Evolutionary conservation across 92 coral and sea anemone species (phyloP).

Genomic region (Ricordea florida): DNA sequence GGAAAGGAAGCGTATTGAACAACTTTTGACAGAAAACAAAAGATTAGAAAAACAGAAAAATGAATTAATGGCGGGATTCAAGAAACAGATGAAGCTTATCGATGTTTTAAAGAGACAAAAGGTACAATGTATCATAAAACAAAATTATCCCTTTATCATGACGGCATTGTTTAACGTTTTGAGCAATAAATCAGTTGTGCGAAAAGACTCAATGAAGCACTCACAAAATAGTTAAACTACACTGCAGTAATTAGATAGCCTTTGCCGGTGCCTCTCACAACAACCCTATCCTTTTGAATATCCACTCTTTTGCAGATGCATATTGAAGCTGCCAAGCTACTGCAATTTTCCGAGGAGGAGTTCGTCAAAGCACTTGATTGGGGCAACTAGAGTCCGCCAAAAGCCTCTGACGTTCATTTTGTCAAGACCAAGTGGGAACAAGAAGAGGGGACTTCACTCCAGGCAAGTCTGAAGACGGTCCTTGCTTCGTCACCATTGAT

Average conservation of each 20-base stretch:
- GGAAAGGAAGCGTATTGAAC: slow-evolving; percentile 86
- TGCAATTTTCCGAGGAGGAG: slow-evolving; percentile 96
- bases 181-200: too few relatives aligned
- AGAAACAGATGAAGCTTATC: slow-evolving; percentile 98
- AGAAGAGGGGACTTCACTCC: too few relatives aligned
- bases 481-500: too few relatives aligned
- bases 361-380: slow-evolving; percentile 98
- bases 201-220: neutral
- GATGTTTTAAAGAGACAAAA: slow-evolving; percentile 95
- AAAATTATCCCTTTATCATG: too few relatives aligned
- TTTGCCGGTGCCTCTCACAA: too few relatives aligned
- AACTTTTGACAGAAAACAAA: slow-evolving; percentile 90
- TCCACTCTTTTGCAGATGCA: slow-evolving; percentile 75
- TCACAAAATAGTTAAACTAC: neutral
- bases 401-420: too few relatives aligned
- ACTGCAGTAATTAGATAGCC: too few relatives aligned
- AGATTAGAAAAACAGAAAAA: slow-evolving; percentile 95
- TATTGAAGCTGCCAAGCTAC: slow-evolving; percentile 92
- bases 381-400: slow-evolving; percentile 71
- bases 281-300: too few relatives aligned
- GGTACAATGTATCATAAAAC: too few relatives aligned
- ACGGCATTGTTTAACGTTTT: too few relatives aligned
- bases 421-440: too few relatives aligned
- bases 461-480: too few relatives aligned
- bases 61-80: slow-evolving; percentile 95